Conservation (phyloP, 2,113 vertebrate species). For the Elaphurus davidianus region DNA sequence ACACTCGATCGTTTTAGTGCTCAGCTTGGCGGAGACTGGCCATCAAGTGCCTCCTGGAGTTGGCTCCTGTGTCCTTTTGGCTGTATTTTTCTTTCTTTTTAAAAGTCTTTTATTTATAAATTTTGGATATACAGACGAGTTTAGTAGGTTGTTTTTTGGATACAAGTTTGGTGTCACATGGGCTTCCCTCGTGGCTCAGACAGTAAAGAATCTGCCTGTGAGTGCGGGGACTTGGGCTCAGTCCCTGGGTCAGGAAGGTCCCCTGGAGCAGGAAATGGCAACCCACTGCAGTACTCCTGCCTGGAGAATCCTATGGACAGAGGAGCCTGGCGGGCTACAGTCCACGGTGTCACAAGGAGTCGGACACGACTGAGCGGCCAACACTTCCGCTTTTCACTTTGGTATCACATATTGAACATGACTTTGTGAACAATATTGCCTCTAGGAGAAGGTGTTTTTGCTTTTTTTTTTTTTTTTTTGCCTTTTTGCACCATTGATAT, state of each 20-base stretch:
- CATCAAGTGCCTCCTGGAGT: background rate
- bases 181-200: background rate
- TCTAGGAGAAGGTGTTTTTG: background rate
- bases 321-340: background rate
- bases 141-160: background rate
- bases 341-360: background rate
- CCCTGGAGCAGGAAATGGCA: background rate
- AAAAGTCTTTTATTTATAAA: background rate
- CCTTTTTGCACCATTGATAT: background rate
- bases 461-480: background rate
- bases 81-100: background rate
- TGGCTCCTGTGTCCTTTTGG: background rate
- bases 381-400: background rate
- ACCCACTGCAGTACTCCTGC: background rate
- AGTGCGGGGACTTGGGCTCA: background rate
- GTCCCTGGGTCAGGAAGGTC: background rate
- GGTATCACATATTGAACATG: background rate
- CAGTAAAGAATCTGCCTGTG: background rate
- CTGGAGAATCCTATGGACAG: background rate
- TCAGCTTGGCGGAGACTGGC: background rate
- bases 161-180: background rate
- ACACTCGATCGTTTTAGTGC: background rate
- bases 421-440: background rate
- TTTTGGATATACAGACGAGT: background rate
- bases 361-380: fast-evolving